Base-by-base conservation (phyloP, 2,797 vertebrate species). In the Merluccius polli region DNA sequence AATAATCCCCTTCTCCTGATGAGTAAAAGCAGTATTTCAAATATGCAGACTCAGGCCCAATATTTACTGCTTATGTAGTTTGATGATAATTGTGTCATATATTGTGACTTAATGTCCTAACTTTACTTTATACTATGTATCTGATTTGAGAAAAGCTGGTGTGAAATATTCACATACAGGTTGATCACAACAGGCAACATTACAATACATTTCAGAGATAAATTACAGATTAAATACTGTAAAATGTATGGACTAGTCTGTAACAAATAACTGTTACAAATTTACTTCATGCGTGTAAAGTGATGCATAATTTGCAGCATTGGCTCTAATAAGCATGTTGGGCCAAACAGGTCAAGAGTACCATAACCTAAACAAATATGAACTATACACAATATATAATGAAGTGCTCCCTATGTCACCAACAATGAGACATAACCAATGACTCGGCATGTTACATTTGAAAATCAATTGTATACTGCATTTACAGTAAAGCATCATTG, bases 371-470 rank as follows among this genome's bases (percentile, higher is more conserved):
- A 87, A 88, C 84, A 88, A 41, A 68, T 83, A 86, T 90, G 87
- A 87, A 91, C 84, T 87, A 87, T 85, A 82, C 87, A 89, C 86
- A 88, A 75, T 91, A 89, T 73, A 75, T 73, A 72, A 72, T 77
- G 35, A 91, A 93, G 90, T 93, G 90, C 91, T 88, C 83, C 86
- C 84, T 82, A 89, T 77, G 83, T 87, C 75, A 79, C 75, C 77
- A 80, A 83, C 79, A 84, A 82, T 84, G 84, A 87, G 74, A 85
- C 81, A 84, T 81, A 84, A 83, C 82, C 77, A 76, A 78, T 72
- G 63, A 81, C 79, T 80, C 76, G 76, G 76, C 69, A 63, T 74
- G 75, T 79, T 79, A 77, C 72, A 82, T 80, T 75, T 77, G 75
- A 80, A 85, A 72, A 83, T 82, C 68, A 77, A 78, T 74, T 83